Percentiles rank a stretch among this genome's conserved stretches.
Conservation (phyloP, 2,113 vertebrate genomes). For the Macroglossus sobrinus region DNA sequence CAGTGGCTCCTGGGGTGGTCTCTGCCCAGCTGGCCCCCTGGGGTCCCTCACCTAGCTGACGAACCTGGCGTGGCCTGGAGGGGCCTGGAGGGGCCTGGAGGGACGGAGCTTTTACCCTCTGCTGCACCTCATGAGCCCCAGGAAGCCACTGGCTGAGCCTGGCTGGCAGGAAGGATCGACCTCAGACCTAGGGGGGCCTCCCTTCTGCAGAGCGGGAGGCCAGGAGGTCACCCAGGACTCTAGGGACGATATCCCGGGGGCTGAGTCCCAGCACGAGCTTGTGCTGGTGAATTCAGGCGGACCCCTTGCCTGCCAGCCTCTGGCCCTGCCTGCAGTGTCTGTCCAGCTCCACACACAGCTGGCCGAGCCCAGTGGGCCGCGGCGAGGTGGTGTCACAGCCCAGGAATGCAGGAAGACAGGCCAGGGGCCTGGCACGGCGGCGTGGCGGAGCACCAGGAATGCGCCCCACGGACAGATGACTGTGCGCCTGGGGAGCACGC, state of each 20-base stretch:
- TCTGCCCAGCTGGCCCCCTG: background rate
- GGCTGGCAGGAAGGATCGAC: background rate
- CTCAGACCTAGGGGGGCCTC: background rate
- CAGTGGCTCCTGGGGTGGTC: background rate
- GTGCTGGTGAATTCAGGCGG: background rate
- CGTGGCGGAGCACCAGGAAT: background rate
- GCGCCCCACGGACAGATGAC: background rate
- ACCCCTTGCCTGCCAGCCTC: background rate
- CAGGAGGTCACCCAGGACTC: background rate
- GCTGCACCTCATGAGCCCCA: background rate
- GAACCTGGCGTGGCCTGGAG: too few relatives aligned
- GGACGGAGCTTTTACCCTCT: accelerated
- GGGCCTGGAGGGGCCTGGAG: too few relatives aligned
- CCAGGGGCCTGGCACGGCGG: slow-evolving; percentile 34
- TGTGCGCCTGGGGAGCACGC: background rate
- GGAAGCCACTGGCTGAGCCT: background rate
- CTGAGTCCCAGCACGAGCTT: background rate
- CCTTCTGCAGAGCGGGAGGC: background rate
- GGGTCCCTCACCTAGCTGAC: too few relatives aligned
- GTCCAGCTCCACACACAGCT: background rate
- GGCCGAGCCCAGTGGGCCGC: background rate
- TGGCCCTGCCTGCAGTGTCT: too few relatives aligned
- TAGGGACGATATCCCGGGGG: background rate
- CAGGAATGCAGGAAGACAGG: slow-evolving; percentile 33
- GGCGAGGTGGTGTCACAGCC: background rate